Evolutionary conservation across 2,888 invertebrate species (phyloP).

Genomic region (Sminthurinus aureus): DNA sequence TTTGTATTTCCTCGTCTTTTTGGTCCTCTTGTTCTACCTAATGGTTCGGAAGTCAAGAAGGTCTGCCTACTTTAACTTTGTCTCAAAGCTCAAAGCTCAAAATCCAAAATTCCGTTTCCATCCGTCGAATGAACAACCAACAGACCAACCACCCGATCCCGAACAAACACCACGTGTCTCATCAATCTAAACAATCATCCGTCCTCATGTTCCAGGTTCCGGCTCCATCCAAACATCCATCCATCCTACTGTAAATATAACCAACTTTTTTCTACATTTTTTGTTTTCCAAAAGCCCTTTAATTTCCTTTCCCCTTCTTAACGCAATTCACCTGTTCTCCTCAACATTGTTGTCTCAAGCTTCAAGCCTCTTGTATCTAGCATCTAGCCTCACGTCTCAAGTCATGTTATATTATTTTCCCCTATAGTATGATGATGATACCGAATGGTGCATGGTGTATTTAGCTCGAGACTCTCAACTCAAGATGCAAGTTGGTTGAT

Average conservation of each 20-base stretch:
- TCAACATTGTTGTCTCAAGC: constrained; percentile 16
- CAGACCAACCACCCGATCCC: constrained; percentile 23
- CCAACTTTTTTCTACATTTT: neutral
- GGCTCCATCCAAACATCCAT: neutral
- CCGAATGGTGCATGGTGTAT: neutral
- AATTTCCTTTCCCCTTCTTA: constrained; percentile 42
- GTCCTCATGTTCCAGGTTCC: neutral
- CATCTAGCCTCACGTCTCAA: neutral
- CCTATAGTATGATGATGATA: neutral
- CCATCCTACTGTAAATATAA: too few species aligned
- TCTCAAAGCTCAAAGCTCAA: too few species aligned
- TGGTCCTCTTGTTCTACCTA: neutral
- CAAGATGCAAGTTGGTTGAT: neutral
- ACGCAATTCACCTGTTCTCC: constrained; percentile 49
- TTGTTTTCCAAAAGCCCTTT: constrained; percentile 40
- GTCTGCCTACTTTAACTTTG: neutral
- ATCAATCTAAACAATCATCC: constrained; percentile 37
- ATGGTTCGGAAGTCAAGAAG: neutral
- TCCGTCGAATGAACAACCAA: neutral
- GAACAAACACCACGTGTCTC: constrained; percentile 45
- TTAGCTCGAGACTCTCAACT: too few species aligned
- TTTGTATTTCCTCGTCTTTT: too few species aligned
- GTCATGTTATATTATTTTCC: neutral
- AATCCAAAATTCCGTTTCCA: neutral
- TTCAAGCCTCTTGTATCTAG: neutral